Evolutionary conservation across 2,797 vertebrate genomes (phyloP).

Genomic region (Babyrousa celebensis): DNA sequence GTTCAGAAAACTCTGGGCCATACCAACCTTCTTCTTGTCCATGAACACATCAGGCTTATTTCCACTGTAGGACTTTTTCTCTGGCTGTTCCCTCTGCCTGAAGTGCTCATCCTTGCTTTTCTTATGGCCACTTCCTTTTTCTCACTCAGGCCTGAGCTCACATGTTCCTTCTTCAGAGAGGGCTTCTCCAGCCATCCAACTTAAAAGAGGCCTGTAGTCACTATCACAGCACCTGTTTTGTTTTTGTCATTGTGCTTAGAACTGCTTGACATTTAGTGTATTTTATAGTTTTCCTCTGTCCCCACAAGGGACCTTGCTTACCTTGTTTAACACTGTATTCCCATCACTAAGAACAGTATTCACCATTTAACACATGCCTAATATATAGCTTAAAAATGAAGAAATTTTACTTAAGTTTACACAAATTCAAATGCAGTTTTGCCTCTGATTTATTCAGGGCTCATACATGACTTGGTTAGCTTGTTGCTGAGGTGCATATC

Average conservation of each 20-base stretch:
- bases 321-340: neutral
- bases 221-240: neutral
- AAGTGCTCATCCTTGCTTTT: neutral
- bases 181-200: neutral
- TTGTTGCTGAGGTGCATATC: neutral
- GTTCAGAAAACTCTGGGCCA: neutral
- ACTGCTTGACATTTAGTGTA: neutral
- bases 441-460: conserved; percentile 37
- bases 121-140: neutral
- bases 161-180: neutral
- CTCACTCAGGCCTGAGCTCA: neutral
- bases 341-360: neutral
- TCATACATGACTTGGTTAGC: neutral
- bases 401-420: neutral
- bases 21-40: neutral
- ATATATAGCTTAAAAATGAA: neutral
- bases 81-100: neutral
- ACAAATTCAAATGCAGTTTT: neutral
- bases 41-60: neutral
- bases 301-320: neutral
- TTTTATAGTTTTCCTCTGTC: neutral
- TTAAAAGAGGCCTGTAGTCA: neutral
- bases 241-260: neutral
- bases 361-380: neutral
- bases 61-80: neutral